Conservation (phyloP, 2,888 invertebrate genomes). For the Phasia obesa region DNA sequence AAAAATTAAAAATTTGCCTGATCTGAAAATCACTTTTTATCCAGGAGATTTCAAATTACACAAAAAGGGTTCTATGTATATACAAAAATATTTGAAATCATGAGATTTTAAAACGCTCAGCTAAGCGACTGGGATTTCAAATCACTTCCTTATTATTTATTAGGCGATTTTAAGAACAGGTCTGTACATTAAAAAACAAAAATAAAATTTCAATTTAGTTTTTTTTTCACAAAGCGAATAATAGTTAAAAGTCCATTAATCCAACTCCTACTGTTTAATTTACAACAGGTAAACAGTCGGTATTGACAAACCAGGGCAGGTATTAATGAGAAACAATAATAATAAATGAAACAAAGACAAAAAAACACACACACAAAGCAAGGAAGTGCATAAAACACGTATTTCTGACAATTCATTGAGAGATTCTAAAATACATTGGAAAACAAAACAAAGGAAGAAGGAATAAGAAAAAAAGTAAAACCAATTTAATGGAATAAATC, state of each 20-base stretch:
- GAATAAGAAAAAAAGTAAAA: conserved; percentile 20
- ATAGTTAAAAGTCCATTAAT: not conserved
- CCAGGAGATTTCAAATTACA: too few relatives aligned
- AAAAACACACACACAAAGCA: not conserved
- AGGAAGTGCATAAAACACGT: conserved; percentile 35
- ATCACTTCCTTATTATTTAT: too few relatives aligned
- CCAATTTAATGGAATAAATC: conserved; percentile 59
- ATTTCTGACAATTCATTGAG: conserved; percentile 44
- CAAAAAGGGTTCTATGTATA: too few relatives aligned
- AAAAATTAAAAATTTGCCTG: not conserved
- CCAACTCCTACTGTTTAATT: conserved; percentile 6
- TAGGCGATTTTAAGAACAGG: too few relatives aligned
- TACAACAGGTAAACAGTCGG: conserved; percentile 26
- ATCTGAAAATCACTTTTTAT: too few relatives aligned
- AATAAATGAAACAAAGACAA: not conserved
- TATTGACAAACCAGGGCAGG: conserved; percentile 12
- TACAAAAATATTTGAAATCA: too few relatives aligned
- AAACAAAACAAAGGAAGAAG: conserved; percentile 3
- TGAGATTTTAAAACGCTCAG: too few relatives aligned
- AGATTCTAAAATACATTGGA: not conserved
- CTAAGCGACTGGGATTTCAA: too few relatives aligned
- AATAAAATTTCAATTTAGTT: not conserved
- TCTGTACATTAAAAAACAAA: not conserved
- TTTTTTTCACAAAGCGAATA: not conserved
- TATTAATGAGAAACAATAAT: conserved; percentile 28